These are phyloP conservation scores for Sericinus montela DNA, from an alignment of 2,888 invertebrate genomes.

Conservation along the genomic window DNA sequence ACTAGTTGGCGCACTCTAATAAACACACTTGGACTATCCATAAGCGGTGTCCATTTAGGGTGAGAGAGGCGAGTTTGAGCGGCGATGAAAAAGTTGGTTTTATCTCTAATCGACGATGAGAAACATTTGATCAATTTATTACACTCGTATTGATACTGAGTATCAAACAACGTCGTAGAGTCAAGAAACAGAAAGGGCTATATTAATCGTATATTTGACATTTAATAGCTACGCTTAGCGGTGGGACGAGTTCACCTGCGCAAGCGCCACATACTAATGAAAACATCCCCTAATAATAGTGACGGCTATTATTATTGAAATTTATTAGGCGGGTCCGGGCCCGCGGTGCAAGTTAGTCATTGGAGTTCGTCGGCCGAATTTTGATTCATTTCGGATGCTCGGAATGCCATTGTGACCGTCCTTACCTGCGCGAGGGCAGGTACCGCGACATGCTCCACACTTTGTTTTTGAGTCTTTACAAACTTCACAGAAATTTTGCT, in stretches of 20 bases:
- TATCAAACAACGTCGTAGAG: constrained; percentile 12
- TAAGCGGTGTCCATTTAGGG: constrained; percentile 64
- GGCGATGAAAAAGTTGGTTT: constrained; percentile 27
- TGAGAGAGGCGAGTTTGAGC: constrained; percentile 33
- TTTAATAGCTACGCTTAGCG: not conserved
- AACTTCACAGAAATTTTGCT: constrained; percentile 55
- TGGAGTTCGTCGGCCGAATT: constrained; percentile 49
- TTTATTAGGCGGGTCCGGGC: constrained; percentile 50
- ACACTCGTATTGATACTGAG: constrained; percentile 25
- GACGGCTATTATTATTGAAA: constrained; percentile 64
- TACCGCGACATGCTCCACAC: constrained; percentile 35
- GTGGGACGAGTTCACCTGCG: constrained; percentile 41
- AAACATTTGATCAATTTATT: constrained; percentile 25
- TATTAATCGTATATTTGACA: constrained; percentile 6
- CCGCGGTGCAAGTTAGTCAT: constrained; percentile 43
- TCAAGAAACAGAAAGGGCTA: not conserved
- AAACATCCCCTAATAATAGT: constrained; percentile 68
- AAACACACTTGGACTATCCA: constrained; percentile 60
- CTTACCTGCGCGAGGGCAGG: constrained; percentile 53
- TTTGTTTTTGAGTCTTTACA: constrained; percentile 70
- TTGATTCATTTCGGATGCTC: constrained; percentile 73
- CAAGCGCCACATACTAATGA: constrained; percentile 53
- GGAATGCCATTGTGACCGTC: constrained; percentile 73
- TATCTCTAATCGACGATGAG: constrained; percentile 21
- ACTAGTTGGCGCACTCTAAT: constrained; percentile 58